These are phyloP conservation scores for Plutella xylostella DNA, from an alignment of 2,888 invertebrate genomes.

Conservation along the genomic window DNA sequence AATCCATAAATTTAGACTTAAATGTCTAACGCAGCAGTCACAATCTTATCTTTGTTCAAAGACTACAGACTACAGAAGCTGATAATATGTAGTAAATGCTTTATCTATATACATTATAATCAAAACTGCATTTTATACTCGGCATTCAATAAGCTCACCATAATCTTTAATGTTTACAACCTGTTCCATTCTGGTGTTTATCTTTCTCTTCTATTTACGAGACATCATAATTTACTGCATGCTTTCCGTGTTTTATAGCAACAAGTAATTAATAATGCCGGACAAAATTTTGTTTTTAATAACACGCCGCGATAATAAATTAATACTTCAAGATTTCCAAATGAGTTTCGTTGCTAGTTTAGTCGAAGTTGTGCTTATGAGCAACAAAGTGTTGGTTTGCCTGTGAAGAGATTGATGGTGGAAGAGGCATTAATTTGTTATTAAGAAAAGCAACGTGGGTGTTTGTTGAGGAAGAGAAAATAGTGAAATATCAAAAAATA, in stretches of 20 bases:
- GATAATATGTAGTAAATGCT: no score
- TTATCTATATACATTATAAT: no score
- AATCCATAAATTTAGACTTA: no score
- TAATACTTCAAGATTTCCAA: no score
- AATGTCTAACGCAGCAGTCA: no score
- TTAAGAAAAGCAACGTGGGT: conserved; percentile 47
- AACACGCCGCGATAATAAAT: conserved; percentile 5
- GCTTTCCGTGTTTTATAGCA: not conserved
- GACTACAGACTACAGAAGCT: no score
- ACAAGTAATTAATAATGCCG: conserved; percentile 10
- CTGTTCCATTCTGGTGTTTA: conserved; percentile 28
- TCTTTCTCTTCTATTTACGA: conserved; percentile 28
- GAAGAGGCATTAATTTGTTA: conserved; percentile 51
- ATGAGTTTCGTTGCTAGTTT: no score
- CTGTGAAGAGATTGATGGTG: conserved; percentile 51
- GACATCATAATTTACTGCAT: conserved; percentile 2
- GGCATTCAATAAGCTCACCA: no score
- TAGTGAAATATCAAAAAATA: conserved; percentile 53
- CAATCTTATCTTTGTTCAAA: no score
- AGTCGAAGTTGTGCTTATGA: conserved; percentile 1
- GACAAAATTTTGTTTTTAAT: conserved; percentile 5
- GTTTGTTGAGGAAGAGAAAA: conserved; percentile 42
- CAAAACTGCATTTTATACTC: no score
- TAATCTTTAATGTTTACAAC: conserved; percentile 33
- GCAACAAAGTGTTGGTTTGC: conserved; percentile 36